Conservation (phyloP, 2,797 vertebrate genomes). For the Crocodylus rhombifer region DNA sequence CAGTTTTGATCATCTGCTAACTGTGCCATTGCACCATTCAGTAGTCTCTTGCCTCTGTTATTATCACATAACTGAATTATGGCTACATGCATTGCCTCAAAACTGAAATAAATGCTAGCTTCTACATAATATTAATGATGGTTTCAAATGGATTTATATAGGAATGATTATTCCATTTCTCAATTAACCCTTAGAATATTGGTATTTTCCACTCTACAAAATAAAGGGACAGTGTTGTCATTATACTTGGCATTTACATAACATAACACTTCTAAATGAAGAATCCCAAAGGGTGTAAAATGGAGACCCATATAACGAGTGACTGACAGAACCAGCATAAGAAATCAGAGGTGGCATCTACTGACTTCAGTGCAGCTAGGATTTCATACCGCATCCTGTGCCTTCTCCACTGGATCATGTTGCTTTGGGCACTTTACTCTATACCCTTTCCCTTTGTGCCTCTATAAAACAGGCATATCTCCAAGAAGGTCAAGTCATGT, state of each 20-base stretch:
- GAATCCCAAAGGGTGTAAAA: background rate
- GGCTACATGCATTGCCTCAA: background rate
- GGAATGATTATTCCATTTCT: background rate
- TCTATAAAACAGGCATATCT: no score
- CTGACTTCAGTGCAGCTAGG: no score
- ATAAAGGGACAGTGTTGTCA: rapidly evolving
- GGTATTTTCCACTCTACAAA: background rate
- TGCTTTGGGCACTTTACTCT: no score
- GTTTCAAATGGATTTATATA: background rate
- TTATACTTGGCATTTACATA: background rate
- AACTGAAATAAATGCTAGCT: background rate
- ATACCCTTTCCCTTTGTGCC: no score
- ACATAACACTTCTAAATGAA: no score
- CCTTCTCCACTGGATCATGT: no score
- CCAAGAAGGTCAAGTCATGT: no score
- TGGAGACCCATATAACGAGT: rapidly evolving
- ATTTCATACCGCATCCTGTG: no score
- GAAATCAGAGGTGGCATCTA: background rate
- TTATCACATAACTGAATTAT: no score
- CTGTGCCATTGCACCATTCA: rapidly evolving
- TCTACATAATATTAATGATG: rapidly evolving
- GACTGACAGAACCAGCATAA: background rate
- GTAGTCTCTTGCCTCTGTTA: rapidly evolving
- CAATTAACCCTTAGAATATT: background rate
- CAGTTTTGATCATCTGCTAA: rapidly evolving